Percentiles rank a stretch among this genome's conserved stretches.
Conservation (phyloP, 2,113 vertebrate genomes). For the Gracilinanus agilis region DNA sequence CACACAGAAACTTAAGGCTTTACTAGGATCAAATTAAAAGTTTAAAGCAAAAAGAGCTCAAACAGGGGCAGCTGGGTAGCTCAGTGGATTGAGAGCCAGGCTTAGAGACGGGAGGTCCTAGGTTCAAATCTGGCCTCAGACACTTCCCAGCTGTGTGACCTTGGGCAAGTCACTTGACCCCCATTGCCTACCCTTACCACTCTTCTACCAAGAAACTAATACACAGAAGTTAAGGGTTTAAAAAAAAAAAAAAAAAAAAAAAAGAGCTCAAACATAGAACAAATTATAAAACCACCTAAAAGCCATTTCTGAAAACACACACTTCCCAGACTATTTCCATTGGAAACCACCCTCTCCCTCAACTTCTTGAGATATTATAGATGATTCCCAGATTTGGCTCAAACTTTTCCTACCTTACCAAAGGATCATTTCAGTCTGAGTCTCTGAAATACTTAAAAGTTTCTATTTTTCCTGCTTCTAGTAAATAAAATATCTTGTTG, state of each 20-base stretch:
- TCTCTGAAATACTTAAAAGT: slow-evolving; percentile 40
- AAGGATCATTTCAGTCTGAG: slow-evolving; percentile 55
- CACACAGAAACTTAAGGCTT: slow-evolving; percentile 78
- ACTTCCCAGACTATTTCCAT: slow-evolving; percentile 53
- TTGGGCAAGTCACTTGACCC: too few relatives aligned
- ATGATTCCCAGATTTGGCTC: slow-evolving; percentile 70
- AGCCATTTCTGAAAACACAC: neutral
- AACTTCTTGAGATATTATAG: slow-evolving; percentile 29
- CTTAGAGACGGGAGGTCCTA: too few relatives aligned
- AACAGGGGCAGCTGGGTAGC: too few relatives aligned
- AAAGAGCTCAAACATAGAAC: slow-evolving; percentile 68
- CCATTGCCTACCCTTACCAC: too few relatives aligned
- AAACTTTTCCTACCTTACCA: slow-evolving; percentile 42
- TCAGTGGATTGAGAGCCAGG: too few relatives aligned
- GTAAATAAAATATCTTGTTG: slow-evolving; percentile 17
- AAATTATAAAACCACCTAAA: slow-evolving; percentile 8
- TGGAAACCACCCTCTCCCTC: slow-evolving; percentile 28
- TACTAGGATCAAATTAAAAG: slow-evolving; percentile 70
- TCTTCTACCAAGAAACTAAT: too few relatives aligned
- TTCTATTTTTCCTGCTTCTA: slow-evolving; percentile 35
- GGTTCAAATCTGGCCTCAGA: too few relatives aligned
- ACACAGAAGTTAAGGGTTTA: too few relatives aligned
- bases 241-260: too few relatives aligned
- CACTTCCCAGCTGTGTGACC: too few relatives aligned
- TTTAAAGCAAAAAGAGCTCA: slow-evolving; percentile 71